Conservation (phyloP, 1,140 invertebrate species). For the Aphaenogaster rudis region DNA sequence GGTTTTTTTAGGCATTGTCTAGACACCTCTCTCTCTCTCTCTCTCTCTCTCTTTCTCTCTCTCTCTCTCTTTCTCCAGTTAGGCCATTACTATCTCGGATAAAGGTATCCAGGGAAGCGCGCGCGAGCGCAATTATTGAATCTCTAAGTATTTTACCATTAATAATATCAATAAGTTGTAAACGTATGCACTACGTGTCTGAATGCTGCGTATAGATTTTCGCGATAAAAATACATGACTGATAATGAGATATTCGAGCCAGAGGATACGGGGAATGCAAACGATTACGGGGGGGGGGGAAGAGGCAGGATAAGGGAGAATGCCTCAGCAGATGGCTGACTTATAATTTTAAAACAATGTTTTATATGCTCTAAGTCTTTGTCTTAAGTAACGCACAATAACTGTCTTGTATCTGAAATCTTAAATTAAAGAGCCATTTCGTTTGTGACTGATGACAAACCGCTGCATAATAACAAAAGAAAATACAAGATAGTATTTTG, state of each 20-base stretch:
- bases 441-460: too few species aligned
- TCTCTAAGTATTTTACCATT: conserved; percentile 54
- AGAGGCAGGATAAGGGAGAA: too few species aligned
- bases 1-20: conserved; percentile 52
- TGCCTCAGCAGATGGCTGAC: too few species aligned
- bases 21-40: conserved; percentile 20
- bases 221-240: not conserved
- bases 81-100: conserved; percentile 63
- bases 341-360: too few species aligned
- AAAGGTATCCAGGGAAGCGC: conserved; percentile 44
- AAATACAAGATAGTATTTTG: too few species aligned
- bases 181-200: conserved; percentile 57
- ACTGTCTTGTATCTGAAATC: too few species aligned
- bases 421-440: too few species aligned
- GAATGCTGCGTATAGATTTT: conserved; percentile 49
- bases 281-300: not conserved
- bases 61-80: not conserved
- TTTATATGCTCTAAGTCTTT: too few species aligned
- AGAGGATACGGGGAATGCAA: not conserved
- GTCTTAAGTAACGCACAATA: too few species aligned
- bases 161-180: conserved; percentile 21
- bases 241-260: not conserved
- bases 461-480: too few species aligned
- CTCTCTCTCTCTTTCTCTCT: not conserved
- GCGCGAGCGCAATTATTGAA: conserved; percentile 39